Conservation (phyloP, 2,113 vertebrate species). For the Leucopsar rothschildi region DNA sequence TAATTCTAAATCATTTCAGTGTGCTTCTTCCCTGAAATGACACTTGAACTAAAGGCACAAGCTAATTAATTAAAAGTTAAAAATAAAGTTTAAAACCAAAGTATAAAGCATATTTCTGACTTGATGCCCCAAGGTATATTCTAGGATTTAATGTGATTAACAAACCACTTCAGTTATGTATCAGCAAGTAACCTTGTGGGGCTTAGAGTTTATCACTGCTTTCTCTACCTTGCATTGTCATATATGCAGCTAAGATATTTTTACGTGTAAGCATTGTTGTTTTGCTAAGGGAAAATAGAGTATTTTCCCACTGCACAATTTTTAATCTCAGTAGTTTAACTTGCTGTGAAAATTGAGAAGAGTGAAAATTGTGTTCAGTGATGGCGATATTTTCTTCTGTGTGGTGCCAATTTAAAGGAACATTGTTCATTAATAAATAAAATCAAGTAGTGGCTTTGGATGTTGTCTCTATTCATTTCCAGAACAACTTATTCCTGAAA, state of each 20-base stretch:
- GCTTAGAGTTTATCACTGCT: not conserved
- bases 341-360: not conserved
- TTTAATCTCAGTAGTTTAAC: not conserved
- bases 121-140: not conserved
- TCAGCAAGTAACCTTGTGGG: not conserved
- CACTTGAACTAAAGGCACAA: not conserved
- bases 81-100: not conserved
- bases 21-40: not conserved
- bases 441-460: not conserved
- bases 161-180: not conserved
- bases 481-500: not conserved
- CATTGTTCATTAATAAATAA: not conserved
- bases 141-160: not conserved
- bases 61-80: not conserved
- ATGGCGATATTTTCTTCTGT: not conserved
- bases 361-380: not conserved
- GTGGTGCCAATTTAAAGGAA: not conserved
- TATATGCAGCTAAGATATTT: not conserved
- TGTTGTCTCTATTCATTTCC: conserved; percentile 20
- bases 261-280: not conserved
- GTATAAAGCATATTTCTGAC: not conserved
- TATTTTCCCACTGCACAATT: not conserved
- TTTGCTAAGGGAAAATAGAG: not conserved
- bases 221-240: not conserved
- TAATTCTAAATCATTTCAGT: not conserved